phyloP scores from a whole-genome alignment of 2,113 vertebrate genomes.

The Okapia johnstoni region DNA sequence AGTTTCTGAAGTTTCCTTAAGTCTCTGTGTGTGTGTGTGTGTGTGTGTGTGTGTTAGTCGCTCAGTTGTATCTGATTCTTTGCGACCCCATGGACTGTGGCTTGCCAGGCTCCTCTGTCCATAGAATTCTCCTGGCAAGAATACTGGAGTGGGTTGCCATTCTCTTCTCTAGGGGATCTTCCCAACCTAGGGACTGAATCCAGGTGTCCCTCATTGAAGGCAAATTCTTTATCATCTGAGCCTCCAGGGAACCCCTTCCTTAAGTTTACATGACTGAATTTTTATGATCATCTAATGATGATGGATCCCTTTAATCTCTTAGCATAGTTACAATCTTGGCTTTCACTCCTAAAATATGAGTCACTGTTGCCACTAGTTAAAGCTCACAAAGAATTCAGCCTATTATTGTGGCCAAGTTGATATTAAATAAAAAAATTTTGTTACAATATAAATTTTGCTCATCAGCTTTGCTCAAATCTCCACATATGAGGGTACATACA shows the following conservation, averaged over 20 bases:
- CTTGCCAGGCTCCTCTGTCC: not conserved
- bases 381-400: not conserved
- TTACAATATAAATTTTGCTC: not conserved
- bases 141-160: not conserved
- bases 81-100: not conserved
- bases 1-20: not conserved
- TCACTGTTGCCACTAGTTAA: not conserved
- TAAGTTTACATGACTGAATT: not conserved
- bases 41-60: not conserved
- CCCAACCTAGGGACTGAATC: not conserved
- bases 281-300: not conserved
- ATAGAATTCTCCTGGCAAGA: not conserved
- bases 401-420: slow-evolving; percentile 8
- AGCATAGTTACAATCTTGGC: not conserved
- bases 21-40: not conserved
- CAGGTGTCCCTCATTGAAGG: not conserved
- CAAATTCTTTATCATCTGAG: not conserved
- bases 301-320: not conserved
- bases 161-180: not conserved
- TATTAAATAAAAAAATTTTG: not conserved
- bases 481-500: not conserved
- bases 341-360: slow-evolving; percentile 32
- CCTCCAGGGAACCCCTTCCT: not conserved
- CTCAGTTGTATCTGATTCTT: not conserved
- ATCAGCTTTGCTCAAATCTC: slow-evolving; percentile 18